phyloP scores from a whole-genome alignment of 2,113 vertebrate genomes.

The Thamnophis sirtalis region DNA sequence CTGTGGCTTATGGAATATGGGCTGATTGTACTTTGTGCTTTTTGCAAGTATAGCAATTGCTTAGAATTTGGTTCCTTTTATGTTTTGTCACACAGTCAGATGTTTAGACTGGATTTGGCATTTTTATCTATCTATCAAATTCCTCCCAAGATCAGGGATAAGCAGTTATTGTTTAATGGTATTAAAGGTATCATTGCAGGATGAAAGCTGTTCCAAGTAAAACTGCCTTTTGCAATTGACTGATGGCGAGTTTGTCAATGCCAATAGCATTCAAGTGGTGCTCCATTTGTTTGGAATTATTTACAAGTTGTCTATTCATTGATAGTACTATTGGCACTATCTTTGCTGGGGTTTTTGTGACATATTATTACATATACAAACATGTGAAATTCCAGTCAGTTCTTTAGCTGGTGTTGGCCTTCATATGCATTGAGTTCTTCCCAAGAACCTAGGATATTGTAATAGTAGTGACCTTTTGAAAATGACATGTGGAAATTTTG shows the following conservation, averaged over 20 bases:
- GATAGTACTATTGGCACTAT: neutral
- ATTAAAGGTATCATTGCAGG: neutral
- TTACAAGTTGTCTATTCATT: neutral
- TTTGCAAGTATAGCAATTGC: neutral
- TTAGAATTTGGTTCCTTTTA: neutral
- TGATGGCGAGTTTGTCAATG: neutral
- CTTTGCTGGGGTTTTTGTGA: neutral
- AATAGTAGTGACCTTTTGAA: neutral
- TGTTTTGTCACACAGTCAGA: neutral
- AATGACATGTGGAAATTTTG: neutral
- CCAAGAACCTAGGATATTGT: neutral
- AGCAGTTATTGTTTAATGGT: neutral
- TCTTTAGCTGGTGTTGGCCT: neutral
- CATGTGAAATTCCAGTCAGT: neutral
- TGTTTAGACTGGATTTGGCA: neutral
- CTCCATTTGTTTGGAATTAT: neutral
- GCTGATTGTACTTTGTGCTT: neutral
- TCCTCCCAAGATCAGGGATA: neutral
- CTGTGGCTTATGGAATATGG: neutral
- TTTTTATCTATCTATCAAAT: neutral
- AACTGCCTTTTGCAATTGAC: neutral
- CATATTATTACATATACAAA: neutral
- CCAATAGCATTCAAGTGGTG: neutral
- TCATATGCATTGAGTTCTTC: neutral
- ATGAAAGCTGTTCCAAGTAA: neutral